Evolutionary conservation across 2,113 vertebrate species (phyloP).

Genomic region (Hypanus sabinus): DNA sequence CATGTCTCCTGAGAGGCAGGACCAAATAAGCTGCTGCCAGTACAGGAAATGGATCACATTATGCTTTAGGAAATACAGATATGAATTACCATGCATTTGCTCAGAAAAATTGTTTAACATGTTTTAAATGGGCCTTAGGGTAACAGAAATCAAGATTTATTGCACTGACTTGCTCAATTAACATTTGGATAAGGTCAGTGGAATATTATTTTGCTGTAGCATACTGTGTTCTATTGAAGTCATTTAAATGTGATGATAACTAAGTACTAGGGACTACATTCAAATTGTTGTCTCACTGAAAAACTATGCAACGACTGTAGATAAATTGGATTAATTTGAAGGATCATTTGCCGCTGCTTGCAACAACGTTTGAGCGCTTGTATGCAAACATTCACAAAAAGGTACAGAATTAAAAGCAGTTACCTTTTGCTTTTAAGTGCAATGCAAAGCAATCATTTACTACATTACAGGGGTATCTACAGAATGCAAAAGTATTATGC

Average conservation of each 20-base stretch:
- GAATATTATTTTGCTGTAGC: neutral
- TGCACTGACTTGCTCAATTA: neutral
- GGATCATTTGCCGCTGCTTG: neutral
- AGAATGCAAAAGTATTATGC: too few species aligned
- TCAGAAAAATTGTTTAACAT: constrained; percentile 25
- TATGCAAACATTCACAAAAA: neutral
- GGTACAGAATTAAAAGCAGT: neutral
- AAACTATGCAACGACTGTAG: neutral
- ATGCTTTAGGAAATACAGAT: neutral
- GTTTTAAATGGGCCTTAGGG: constrained; percentile 23
- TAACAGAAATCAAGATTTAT: constrained; percentile 22
- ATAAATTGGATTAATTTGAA: neutral
- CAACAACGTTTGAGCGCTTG: neutral
- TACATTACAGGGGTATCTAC: neutral
- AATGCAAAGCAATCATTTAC: neutral
- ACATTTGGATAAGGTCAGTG: constrained; percentile 4
- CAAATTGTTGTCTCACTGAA: neutral
- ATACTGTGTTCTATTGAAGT: neutral
- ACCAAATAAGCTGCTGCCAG: constrained; percentile 17
- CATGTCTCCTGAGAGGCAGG: constrained; percentile 14
- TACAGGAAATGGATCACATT: constrained; percentile 27
- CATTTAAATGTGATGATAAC: neutral
- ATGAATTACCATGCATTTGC: neutral
- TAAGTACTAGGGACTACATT: neutral
- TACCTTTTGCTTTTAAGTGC: neutral